Conservation (phyloP, 2,113 vertebrate species). For the Miniopterus natalensis region DNA sequence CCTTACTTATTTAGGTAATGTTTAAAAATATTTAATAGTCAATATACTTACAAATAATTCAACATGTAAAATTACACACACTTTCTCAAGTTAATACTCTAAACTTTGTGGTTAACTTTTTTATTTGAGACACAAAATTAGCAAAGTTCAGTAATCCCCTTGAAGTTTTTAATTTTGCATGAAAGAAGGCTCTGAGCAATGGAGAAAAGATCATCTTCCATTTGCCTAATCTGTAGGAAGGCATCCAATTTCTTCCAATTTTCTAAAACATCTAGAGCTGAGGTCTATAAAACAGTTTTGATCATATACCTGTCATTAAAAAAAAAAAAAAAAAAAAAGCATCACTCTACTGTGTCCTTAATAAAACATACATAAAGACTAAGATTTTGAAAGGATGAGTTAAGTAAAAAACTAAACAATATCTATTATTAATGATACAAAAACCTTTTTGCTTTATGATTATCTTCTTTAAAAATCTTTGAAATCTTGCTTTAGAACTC, state of each 20-base stretch:
- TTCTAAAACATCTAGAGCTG: not conserved
- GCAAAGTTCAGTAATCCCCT: not conserved
- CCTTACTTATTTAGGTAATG: not conserved
- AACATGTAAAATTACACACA: not conserved
- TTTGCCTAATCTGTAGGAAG: not conserved
- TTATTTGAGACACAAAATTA: conserved; percentile 7
- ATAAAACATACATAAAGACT: not conserved
- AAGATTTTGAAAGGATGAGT: not conserved
- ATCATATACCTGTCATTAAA: not conserved
- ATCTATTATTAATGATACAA: not conserved
- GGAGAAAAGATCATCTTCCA: not conserved
- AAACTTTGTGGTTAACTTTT: not conserved
- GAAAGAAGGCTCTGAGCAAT: not conserved
- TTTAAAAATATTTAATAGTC: not conserved
- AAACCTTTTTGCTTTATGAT: not conserved
- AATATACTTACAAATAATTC: not conserved
- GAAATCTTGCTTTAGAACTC: not conserved
- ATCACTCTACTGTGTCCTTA: not conserved
- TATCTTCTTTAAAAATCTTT: not conserved
- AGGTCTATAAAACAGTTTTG: not conserved
- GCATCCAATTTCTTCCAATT: not conserved
- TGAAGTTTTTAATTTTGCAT: not conserved
- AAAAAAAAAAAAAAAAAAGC: not conserved
- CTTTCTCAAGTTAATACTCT: conserved; percentile 29
- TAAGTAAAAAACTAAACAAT: not conserved